phyloP scores from a whole-genome alignment of 2,888 invertebrate species.

The Eretmocerus hayati region DNA sequence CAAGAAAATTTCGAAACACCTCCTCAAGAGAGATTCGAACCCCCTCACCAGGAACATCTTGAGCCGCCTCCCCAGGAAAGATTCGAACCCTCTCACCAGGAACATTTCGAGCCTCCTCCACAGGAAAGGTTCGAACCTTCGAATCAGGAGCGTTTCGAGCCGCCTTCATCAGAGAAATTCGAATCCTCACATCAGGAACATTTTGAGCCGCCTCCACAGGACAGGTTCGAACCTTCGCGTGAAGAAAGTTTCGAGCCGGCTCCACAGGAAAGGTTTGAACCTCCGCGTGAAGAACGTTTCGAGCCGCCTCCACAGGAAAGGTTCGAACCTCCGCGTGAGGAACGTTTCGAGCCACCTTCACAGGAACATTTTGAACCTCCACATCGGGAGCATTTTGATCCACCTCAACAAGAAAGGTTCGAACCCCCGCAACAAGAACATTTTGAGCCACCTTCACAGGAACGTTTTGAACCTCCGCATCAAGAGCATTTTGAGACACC shows the following conservation, averaged over 20 bases:
- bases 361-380: not conserved
- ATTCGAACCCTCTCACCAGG: conserved; percentile 2
- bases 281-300: not conserved
- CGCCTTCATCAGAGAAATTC: not conserved
- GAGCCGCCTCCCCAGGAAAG: not conserved
- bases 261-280: not conserved
- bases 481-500: not conserved
- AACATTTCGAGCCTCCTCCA: conserved; percentile 3
- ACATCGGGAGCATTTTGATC: not conserved
- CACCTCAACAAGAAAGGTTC: not conserved
- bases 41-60: not conserved
- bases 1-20: conserved; percentile 1
- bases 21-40: not conserved
- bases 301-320: not conserved
- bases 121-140: conserved; percentile 1
- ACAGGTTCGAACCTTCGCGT: not conserved
- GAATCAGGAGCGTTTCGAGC: not conserved
- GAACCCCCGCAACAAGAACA: not conserved
- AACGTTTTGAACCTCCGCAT: not conserved
- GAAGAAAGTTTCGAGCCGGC: conserved; percentile 6
- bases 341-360: not conserved
- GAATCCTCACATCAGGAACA: not conserved
- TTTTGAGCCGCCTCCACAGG: not conserved
- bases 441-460: not conserved
- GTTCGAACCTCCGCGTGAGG: not conserved